Evolutionary conservation across 23 tunicate genomes (phyloP), one percentile per base, ranked within the genome.

Genomic region (Clavelina lepadiformis): DNA sequence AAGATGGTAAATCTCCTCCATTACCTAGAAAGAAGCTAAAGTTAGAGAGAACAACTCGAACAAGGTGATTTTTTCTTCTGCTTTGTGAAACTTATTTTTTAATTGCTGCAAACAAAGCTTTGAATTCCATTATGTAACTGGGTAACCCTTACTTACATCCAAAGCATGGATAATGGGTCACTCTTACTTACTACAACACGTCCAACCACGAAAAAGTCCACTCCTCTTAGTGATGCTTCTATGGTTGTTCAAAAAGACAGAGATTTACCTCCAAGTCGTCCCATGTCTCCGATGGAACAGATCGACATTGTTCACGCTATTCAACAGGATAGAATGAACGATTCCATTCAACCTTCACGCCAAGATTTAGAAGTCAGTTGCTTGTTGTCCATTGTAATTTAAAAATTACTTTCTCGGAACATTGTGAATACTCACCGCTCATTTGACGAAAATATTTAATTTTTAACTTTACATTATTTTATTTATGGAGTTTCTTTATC

Each of bases 211-310:
- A n/a, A n/a, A n/a, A n/a, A n/a, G n/a, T n/a, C n/a, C n/a, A 41
- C 49, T 11, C 13, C 15, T 8, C 15, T 8, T 41, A 15, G 15
- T 11, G 49, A 41, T 41, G 49, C 49, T 41, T 11, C 49, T 15
- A 36, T 26, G 79, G 33, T 31, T 31, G 30, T 32, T n/a, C 35
- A 25, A 19, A 46, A 25, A 0, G 80, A 66, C 3, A 69, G 57
- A 2, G 79, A 82, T 3, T 51, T 55, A 41, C 84, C 98, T 56
- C 71, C 81, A 3, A 81, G 91, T 52, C 74, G 94, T 1, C 98
- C 98, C 6, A 79, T 93, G 88, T 85, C 98, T 20, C 98, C 98
- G 6, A 68, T 62, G 61, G 82, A 83, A 47, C 98, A 93, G 35
- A 74, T 74, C 11, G 33, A 38, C n/a, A 11, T 72, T 52, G 74